These are phyloP conservation scores for Petaurus breviceps DNA, from an alignment of 2,113 vertebrate species.

Conservation along the genomic window DNA sequence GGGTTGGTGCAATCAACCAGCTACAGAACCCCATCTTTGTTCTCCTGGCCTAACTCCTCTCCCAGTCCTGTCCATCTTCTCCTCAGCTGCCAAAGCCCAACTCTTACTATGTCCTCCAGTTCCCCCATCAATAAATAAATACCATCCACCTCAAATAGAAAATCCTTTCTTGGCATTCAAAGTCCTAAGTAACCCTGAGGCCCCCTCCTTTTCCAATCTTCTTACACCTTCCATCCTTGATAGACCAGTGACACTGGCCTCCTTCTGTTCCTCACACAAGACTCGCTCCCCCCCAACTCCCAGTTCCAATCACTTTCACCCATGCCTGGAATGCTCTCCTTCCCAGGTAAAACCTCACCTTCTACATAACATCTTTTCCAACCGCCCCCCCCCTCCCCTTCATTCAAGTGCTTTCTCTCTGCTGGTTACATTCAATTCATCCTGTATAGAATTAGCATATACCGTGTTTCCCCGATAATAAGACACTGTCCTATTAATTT, in stretches of 20 bases:
- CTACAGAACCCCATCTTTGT: neutral
- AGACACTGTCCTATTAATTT: too few species aligned
- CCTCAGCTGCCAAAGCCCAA: neutral
- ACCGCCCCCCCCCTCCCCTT: neutral
- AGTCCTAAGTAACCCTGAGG: neutral
- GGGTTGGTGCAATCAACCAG: neutral
- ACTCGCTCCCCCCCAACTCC: neutral
- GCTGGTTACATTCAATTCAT: neutral
- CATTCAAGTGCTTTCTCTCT: neutral
- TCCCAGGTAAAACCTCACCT: neutral
- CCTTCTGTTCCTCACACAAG: neutral
- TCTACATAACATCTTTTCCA: neutral
- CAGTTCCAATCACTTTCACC: neutral
- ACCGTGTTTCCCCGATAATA: too few species aligned
- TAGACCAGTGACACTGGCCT: neutral
- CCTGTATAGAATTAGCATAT: neutral
- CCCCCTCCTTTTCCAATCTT: neutral
- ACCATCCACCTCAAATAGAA: neutral
- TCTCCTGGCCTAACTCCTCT: neutral
- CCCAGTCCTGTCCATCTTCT: neutral
- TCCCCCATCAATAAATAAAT: neutral
- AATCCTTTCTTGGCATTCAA: neutral
- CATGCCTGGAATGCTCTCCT: neutral
- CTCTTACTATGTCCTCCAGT: too few species aligned
- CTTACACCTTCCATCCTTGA: neutral